Evolutionary conservation across 2,113 vertebrate genomes (phyloP).

Genomic region (Prunella fulvescens): DNA sequence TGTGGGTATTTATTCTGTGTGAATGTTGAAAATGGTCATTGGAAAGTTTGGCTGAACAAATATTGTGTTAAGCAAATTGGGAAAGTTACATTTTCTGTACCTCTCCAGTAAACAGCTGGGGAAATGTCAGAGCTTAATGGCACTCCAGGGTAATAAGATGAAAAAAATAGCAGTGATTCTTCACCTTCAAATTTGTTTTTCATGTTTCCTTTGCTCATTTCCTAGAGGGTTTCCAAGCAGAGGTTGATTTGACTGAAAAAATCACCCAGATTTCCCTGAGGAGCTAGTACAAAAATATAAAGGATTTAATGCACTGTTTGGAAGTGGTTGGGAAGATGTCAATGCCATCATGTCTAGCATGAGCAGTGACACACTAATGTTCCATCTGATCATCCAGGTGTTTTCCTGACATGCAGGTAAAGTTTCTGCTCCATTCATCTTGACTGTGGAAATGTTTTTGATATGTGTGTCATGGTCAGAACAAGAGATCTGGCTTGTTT

Average conservation of each 20-base stretch:
- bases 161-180: background rate
- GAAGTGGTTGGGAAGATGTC: background rate
- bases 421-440: background rate
- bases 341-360: background rate
- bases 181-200: background rate
- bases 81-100: background rate
- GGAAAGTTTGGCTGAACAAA: background rate
- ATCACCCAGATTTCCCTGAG: background rate
- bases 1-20: background rate
- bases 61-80: background rate
- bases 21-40: background rate
- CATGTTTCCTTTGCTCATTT: fast-evolving
- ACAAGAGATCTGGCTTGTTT: background rate
- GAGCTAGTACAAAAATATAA: background rate
- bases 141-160: background rate
- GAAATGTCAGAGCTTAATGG: background rate
- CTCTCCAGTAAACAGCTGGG: background rate
- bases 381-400: background rate
- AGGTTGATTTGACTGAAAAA: background rate
- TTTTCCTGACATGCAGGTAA: background rate
- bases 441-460: background rate
- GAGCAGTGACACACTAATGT: background rate
- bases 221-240: background rate
- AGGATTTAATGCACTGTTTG: background rate
- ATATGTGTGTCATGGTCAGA: background rate